Evolutionary conservation across 2,113 vertebrate species (phyloP), one percentile per base, ranked within the genome.

Genomic region (Larimichthys polyactis): DNA sequence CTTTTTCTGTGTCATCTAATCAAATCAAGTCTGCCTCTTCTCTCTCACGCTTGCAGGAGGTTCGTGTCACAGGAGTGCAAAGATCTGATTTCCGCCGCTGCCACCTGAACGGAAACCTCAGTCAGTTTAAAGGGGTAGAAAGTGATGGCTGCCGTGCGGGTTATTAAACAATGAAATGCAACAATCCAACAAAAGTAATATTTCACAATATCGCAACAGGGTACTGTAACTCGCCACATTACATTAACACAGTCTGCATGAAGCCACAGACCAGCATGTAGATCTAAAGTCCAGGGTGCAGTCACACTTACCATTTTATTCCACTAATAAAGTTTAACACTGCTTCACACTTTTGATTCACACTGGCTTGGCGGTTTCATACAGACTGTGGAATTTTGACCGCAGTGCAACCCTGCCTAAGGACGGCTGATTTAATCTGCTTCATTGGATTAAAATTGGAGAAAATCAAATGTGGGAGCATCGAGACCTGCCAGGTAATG

Each of bases 1-100:
- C 24, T 43, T 76, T 2, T 19, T 19, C 32, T 78, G 75, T 83
- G 46, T 55, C 68, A 48, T 27, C 57, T 68, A 57, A 78, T 79
- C 48, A 68, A 58, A 82, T 69, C 14, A 40, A n/a, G 55, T 77
- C 44, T 65, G 40, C 49, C 27, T 70, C 24, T 24, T 49, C 54
- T 55, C 32, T 29, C 75, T 10, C 16, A 3, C 69, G 60, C 9
- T 14, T 11, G 71, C 64, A 70, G 76, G 43, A 44, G 72, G 19
- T n/a, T 63, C 32, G 17, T 2, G 8, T 62, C 63, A 58, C 58
- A 70, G 22, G 14, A 55, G 81, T 62, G 55, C 68, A 15, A 1
- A 48, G 20, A 73, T 54, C 46, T 36, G 57, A 63, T 74, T 22
- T 57, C 44, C 49, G 15, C 51, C 36, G 64, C 71, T 57, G 62